phyloP scores from a whole-genome alignment of 2,888 invertebrate species.

The Dinocampus coccinellae region DNA sequence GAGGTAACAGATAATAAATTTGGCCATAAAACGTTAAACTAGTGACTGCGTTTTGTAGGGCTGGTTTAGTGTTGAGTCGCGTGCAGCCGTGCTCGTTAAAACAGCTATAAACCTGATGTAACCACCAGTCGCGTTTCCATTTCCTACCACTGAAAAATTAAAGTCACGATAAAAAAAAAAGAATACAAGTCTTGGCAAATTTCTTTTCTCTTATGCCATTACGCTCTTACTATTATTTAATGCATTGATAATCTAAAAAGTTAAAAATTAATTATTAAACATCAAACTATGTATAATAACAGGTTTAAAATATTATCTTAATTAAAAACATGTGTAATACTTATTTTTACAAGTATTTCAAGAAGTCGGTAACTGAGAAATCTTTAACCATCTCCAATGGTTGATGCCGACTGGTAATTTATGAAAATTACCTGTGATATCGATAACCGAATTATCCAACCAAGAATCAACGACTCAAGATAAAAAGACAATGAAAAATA shows the following conservation, averaged over 20 bases:
- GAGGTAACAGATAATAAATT: conserved; percentile 70
- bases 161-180: conserved; percentile 45
- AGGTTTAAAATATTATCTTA: background rate
- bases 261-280: background rate
- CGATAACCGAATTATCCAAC: conserved; percentile 12
- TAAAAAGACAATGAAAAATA: background rate
- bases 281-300: background rate
- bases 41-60: conserved; percentile 68
- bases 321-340: background rate
- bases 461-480: background rate
- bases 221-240: background rate
- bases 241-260: background rate
- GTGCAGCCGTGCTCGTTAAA: conserved; percentile 69
- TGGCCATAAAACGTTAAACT: conserved; percentile 68
- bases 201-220: conserved; percentile 29
- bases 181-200: conserved; percentile 41
- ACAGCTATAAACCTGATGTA: conserved; percentile 66
- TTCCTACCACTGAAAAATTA: conserved; percentile 34
- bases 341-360: background rate
- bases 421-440: conserved; percentile 17
- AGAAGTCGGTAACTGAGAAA: conserved; percentile 26
- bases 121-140: conserved; percentile 57
- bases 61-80: conserved; percentile 68
- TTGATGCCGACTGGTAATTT: conserved; percentile 5
- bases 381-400: background rate